Evolutionary conservation across 2,888 invertebrate genomes (phyloP).

Genomic region (Drosophila paracracens): DNA sequence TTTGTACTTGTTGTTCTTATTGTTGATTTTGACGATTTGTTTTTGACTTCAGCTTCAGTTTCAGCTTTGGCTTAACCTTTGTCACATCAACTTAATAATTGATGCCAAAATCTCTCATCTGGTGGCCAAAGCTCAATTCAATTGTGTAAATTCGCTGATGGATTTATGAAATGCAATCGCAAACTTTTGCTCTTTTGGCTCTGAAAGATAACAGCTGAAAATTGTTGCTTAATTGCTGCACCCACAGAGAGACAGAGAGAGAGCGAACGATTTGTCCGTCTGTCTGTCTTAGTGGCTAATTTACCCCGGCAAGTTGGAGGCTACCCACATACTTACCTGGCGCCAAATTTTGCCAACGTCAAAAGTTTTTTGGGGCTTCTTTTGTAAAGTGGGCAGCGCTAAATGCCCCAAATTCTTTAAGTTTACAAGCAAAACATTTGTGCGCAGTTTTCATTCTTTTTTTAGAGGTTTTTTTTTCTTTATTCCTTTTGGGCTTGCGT

Average conservation of each 20-base stretch:
- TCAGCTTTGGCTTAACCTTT: constrained; percentile 1
- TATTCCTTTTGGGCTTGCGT: constrained; percentile 59
- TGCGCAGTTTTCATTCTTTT: constrained; percentile 59
- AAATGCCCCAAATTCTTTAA: constrained; percentile 81
- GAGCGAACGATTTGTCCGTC: neutral
- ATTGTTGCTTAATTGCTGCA: constrained; percentile 77
- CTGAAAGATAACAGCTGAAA: constrained; percentile 66
- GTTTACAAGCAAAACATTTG: constrained; percentile 80
- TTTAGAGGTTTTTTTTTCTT: constrained; percentile 14
- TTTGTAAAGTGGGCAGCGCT: constrained; percentile 66
- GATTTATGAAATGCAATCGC: constrained; percentile 51
- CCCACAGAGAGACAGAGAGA: neutral
- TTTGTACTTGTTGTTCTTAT: constrained; percentile 9
- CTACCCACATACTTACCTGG: constrained; percentile 55
- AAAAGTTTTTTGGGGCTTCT: constrained; percentile 52
- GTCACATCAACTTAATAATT: constrained; percentile 54
- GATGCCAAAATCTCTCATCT: constrained; percentile 27
- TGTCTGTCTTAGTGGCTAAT: constrained; percentile 52
- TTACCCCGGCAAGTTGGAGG: constrained; percentile 48
- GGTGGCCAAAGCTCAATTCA: constrained; percentile 33
- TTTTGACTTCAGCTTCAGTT: constrained; percentile 4
- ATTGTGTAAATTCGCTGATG: constrained; percentile 54
- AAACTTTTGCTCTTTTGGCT: constrained; percentile 16
- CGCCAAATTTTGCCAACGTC: constrained; percentile 47
- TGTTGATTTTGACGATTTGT: constrained; percentile 9